Base-by-base conservation (phyloP, 2,888 invertebrate genomes). In the Pollenia griseotomentosa region DNA sequence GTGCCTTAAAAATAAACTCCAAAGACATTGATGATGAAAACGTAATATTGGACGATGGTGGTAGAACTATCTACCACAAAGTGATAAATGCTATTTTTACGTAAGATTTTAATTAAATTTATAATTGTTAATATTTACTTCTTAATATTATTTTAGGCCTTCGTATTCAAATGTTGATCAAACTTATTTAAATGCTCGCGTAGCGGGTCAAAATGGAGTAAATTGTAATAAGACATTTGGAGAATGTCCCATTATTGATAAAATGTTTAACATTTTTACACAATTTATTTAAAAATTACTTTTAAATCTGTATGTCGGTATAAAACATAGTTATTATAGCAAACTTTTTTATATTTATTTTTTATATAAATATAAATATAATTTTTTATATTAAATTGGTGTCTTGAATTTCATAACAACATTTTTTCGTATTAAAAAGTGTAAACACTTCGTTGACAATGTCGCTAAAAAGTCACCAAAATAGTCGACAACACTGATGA, bases 31-130 rank as follows among this genome's bases (percentile, higher is more conserved):
- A 57, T 23, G 16, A 46, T 48, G 53, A 48, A 19, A 33, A 55
- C 59, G 7, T 51, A 51, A 53, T 66, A 57, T 19, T 19, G 12
- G 87, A 85, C 19, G 78, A 87, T 51, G 63, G 78, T 51, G 80
- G 80, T 9, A 51, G 78, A 73, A 51, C 71, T 90, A 87, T 65
- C 91, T 90, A 70, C 48, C 88, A 91, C 74, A 90, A 89, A n/a
- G 82, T 93, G 12, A 79, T 91, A 0, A 93, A 93, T 80, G 87
- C 90, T 0, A 88, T 93, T 16, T 87, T 93, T 12, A 90, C 90
- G 93, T 93, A 80, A 90, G 92, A 89, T 83, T 1, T 19, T 12
- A 33, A 74, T 70, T 33, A 6, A 33, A 33, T 46, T 48, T 5
- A 48, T 59, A 11, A 65, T 53, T 48, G 14, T 40, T 75, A 5